Percentiles rank a stretch among this genome's conserved stretches.
phyloP scores from a whole-genome alignment of 2,888 invertebrate genomes.

The Danaus chrysippus region DNA sequence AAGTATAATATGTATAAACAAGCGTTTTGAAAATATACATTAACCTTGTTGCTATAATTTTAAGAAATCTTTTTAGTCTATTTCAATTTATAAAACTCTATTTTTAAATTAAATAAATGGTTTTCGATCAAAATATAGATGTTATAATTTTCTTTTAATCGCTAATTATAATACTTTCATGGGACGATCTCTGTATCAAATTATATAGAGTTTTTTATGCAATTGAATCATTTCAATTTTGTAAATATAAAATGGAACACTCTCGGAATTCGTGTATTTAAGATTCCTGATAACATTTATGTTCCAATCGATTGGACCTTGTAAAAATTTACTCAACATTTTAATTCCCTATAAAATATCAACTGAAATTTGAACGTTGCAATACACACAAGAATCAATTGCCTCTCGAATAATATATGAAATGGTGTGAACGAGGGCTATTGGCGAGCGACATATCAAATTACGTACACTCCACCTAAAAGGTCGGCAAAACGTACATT shows the following conservation, averaged over 20 bases:
- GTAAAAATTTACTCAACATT: slow-evolving; percentile 9
- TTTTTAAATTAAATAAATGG: too few species aligned
- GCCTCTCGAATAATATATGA: slow-evolving; percentile 33
- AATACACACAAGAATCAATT: slow-evolving; percentile 28
- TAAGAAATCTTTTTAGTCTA: too few species aligned
- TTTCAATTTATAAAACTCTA: too few species aligned
- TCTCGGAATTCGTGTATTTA: neutral
- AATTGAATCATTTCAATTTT: too few species aligned
- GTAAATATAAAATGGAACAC: neutral
- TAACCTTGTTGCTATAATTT: too few species aligned
- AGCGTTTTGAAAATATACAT: too few species aligned
- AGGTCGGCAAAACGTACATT: slow-evolving; percentile 13
- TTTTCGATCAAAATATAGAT: too few species aligned
- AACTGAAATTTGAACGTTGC: slow-evolving; percentile 20
- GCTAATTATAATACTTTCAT: too few species aligned
- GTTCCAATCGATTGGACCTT: neutral
- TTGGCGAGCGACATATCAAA: slow-evolving; percentile 38
- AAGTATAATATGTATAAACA: too few species aligned
- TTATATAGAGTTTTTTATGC: too few species aligned
- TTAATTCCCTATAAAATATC: slow-evolving; percentile 19
- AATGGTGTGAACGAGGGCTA: slow-evolving; percentile 39
- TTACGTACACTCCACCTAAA: slow-evolving; percentile 27
- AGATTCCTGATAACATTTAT: neutral
- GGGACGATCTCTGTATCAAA: too few species aligned
- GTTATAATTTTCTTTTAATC: too few species aligned